Conservation (phyloP, 1,140 invertebrate genomes). For the Drosophila lini region DNA sequence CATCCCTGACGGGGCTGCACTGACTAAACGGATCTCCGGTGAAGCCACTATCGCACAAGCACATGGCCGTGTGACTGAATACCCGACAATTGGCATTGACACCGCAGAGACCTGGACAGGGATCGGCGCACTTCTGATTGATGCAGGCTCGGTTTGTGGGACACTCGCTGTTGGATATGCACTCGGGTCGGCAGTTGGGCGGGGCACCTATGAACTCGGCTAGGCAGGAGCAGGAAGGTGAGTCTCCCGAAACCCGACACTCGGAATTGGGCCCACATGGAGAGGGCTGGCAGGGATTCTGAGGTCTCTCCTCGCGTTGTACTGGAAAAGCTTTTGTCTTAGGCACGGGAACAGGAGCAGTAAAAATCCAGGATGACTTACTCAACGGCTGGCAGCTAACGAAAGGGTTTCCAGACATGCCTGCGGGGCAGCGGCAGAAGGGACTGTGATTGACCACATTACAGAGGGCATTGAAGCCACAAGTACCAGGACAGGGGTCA, state of each 20-base stretch:
- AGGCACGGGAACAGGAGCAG: background rate
- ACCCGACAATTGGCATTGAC: conserved; percentile 74
- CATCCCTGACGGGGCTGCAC: conserved; percentile 88
- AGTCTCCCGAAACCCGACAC: conserved; percentile 87
- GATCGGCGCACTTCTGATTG: conserved; percentile 85
- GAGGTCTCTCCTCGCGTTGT: conserved; percentile 81
- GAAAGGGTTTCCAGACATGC: conserved; percentile 88
- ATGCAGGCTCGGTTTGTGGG: conserved; percentile 92
- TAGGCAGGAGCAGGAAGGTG: conserved; percentile 90
- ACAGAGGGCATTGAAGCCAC: conserved; percentile 88
- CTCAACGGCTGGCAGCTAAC: conserved; percentile 86
- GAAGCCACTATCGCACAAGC: conserved; percentile 85
- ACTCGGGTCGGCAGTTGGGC: conserved; percentile 91
- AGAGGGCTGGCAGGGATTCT: conserved; percentile 88
- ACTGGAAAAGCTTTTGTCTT: conserved; percentile 76
- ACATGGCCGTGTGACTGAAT: conserved; percentile 84
- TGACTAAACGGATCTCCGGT: conserved; percentile 85
- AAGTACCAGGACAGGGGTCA: conserved; percentile 91
- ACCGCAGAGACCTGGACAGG: conserved; percentile 73
- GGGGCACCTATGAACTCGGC: conserved; percentile 91
- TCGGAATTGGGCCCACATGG: conserved; percentile 91
- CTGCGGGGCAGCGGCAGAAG: conserved; percentile 87
- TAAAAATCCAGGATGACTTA: conserved; percentile 84
- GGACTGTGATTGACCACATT: conserved; percentile 87
- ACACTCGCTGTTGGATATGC: conserved; percentile 91